Percentiles rank a stretch among this genome's conserved stretches.
Conservation (phyloP, 2,113 vertebrate species). For the Tetraodon nigroviridis region DNA sequence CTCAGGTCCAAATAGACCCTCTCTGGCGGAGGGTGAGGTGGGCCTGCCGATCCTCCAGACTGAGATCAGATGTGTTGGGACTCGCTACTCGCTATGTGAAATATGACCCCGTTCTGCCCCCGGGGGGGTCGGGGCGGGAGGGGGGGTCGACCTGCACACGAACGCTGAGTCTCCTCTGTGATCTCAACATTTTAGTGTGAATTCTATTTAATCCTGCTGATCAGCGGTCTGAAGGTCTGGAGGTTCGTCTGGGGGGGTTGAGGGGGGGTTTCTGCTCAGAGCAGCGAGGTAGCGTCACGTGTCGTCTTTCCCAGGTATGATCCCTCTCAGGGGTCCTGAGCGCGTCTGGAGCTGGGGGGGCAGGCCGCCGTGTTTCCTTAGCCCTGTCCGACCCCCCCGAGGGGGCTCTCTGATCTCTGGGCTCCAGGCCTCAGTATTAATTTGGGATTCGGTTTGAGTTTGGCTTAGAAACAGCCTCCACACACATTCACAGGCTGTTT, state of each 20-base stretch:
- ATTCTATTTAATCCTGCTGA: too few species aligned
- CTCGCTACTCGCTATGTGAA: constrained; percentile 23
- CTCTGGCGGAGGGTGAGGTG: too few species aligned
- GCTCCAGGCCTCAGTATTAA: too few species aligned
- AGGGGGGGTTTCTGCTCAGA: too few species aligned
- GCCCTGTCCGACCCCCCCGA: constrained; percentile 54
- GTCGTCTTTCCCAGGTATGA: too few species aligned
- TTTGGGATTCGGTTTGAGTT: too few species aligned
- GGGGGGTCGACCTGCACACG: neutral
- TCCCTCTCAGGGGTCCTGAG: constrained; percentile 28
- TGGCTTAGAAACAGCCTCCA: too few species aligned
- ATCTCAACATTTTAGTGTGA: neutral
- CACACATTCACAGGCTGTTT: neutral
- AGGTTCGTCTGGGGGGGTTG: too few species aligned
- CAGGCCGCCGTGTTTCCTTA: constrained; percentile 60
- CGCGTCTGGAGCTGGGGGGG: constrained; percentile 10
- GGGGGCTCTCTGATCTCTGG: constrained; percentile 5
- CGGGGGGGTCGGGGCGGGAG: neutral
- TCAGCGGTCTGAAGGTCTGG: too few species aligned
- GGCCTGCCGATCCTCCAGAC: neutral
- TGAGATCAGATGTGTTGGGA: constrained; percentile 26
- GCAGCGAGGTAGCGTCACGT: too few species aligned
- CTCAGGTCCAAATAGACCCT: too few species aligned
- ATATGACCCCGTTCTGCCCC: constrained; percentile 9
- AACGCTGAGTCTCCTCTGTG: neutral